A percentile compares a stretch with the other conserved stretches of the same genome.
Conservation (phyloP, 2,113 vertebrate species). For the Fregetta grallaria region DNA sequence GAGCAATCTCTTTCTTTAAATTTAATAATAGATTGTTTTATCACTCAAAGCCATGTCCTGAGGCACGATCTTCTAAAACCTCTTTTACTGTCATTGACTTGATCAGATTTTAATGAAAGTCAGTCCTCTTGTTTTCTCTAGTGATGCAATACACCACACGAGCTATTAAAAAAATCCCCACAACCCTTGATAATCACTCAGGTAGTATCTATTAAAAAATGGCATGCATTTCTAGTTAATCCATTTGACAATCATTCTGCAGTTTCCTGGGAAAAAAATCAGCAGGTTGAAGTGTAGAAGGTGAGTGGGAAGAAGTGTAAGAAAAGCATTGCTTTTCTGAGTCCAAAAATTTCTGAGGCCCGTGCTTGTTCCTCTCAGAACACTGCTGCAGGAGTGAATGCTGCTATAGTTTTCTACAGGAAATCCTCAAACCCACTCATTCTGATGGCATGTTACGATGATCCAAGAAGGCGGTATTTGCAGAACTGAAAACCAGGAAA, state of each 20-base stretch:
- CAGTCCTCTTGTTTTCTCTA: background rate
- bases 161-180: background rate
- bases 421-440: constrained; percentile 70
- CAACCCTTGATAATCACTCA: background rate
- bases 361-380: background rate
- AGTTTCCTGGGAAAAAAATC: background rate
- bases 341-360: background rate
- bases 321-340: background rate
- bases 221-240: background rate
- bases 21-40: background rate
- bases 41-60: background rate
- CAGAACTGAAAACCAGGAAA: constrained; percentile 23
- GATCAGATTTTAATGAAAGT: background rate
- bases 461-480: constrained; percentile 8
- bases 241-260: background rate
- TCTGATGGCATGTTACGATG: constrained; percentile 52
- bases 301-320: background rate
- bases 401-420: constrained; percentile 66
- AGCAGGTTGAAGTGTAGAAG: background rate
- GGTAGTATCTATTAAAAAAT: background rate
- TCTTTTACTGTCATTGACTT: background rate
- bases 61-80: background rate
- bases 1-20: background rate
- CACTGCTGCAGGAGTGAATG: constrained; percentile 58
- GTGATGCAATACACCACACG: background rate